Evolutionary conservation across 2,888 invertebrate species (phyloP).

Genomic region (Tinea semifulvella): DNA sequence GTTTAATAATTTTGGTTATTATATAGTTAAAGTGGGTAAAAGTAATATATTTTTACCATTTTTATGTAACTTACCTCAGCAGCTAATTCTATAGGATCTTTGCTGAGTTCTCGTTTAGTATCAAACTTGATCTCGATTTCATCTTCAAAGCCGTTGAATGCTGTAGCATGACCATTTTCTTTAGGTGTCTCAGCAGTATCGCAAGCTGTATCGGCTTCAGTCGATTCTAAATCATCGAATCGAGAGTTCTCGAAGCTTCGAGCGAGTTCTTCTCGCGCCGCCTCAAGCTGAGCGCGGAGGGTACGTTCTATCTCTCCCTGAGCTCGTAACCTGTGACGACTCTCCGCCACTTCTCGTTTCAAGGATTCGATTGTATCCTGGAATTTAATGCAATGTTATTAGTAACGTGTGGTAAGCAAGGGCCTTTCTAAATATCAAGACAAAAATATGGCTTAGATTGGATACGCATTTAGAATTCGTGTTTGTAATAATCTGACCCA

Average conservation of each 20-base stretch:
- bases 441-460: too few species aligned
- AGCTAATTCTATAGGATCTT: slow-evolving; percentile 53
- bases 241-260: slow-evolving; percentile 22
- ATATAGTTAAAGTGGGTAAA: too few species aligned
- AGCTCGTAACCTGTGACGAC: slow-evolving; percentile 50
- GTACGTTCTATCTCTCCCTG: slow-evolving; percentile 58
- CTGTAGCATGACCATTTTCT: neutral
- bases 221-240: slow-evolving; percentile 22
- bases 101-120: slow-evolving; percentile 52
- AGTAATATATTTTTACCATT: neutral
- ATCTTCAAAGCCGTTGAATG: neutral
- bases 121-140: slow-evolving; percentile 37
- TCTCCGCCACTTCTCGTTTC: slow-evolving; percentile 56
- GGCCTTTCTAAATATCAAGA: too few species aligned
- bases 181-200: slow-evolving; percentile 45
- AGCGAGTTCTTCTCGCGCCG: slow-evolving; percentile 45
- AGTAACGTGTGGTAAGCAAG: too few species aligned
- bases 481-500: too few species aligned
- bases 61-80: slow-evolving; percentile 50
- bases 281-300: slow-evolving; percentile 53
- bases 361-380: slow-evolving; percentile 56
- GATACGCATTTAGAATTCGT: too few species aligned
- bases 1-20: too few species aligned
- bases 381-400: too few species aligned
- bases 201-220: slow-evolving; percentile 29